phyloP scores from a whole-genome alignment of 2,797 vertebrate species.

The Lagocephalus sceleratus region DNA sequence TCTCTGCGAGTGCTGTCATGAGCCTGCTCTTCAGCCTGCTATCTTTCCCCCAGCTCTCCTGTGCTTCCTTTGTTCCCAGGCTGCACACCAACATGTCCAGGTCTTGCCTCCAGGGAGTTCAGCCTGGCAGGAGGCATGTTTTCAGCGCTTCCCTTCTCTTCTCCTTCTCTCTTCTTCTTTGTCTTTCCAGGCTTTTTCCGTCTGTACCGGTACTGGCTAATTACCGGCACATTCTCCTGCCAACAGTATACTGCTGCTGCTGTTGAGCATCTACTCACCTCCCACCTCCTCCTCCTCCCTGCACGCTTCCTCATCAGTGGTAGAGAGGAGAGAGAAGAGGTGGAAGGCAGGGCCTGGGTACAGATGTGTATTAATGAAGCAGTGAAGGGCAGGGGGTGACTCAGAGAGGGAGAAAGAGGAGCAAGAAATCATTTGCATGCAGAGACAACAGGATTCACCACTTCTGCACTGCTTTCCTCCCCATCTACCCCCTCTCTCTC shows the following conservation, averaged over 20 bases:
- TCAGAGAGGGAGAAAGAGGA: conserved; percentile 51
- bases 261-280: conserved; percentile 52
- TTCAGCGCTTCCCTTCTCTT: conserved; percentile 66
- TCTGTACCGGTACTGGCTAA: conserved; percentile 79
- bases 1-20: conserved; percentile 71
- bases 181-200: conserved; percentile 47
- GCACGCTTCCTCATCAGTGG: conserved; percentile 54
- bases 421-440: conserved; percentile 71
- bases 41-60: conserved; percentile 57
- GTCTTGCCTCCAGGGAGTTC: conserved; percentile 70
- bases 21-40: conserved; percentile 65
- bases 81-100: conserved; percentile 75
- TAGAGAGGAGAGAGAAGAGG: conserved; percentile 43
- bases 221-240: conserved; percentile 77
- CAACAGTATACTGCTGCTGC: conserved; percentile 66
- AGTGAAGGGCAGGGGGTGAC: conserved; percentile 81
- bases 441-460: conserved; percentile 67
- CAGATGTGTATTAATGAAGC: conserved; percentile 81
- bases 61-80: conserved; percentile 74
- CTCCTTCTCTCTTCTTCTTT: conserved; percentile 44
- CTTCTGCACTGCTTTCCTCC: conserved; percentile 50
- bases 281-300: conserved; percentile 21
- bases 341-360: conserved; percentile 54
- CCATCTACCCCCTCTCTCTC: conserved; percentile 40
- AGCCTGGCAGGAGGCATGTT: conserved; percentile 75